Evolutionary conservation across 2,113 vertebrate genomes (phyloP).

Genomic region (Gambusia holbrooki): DNA sequence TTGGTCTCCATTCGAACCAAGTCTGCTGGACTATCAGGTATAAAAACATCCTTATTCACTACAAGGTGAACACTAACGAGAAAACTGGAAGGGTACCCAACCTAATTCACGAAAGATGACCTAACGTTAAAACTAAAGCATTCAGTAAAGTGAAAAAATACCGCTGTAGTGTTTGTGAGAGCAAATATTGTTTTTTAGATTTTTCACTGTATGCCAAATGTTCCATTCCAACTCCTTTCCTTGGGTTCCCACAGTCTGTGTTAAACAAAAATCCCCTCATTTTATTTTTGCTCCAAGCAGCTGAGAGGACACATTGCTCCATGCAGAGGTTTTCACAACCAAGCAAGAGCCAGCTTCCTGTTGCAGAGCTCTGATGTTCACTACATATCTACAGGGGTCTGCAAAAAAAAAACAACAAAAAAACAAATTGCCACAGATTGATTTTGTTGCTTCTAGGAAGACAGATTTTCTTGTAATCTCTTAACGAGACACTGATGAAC

Average conservation of each 20-base stretch:
- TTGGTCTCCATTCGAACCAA: too few species aligned
- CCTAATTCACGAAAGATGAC: slow-evolving; percentile 30
- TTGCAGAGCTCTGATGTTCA: slow-evolving; percentile 50
- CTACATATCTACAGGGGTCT: neutral
- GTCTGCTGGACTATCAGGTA: too few species aligned
- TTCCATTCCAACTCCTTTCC: slow-evolving; percentile 19
- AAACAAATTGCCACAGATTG: too few species aligned
- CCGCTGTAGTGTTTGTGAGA: neutral
- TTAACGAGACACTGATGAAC: too few species aligned
- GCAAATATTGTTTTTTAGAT: slow-evolving; percentile 11
- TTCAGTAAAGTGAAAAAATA: slow-evolving; percentile 11
- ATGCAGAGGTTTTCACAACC: slow-evolving; percentile 52
- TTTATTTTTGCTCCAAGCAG: slow-evolving; percentile 38
- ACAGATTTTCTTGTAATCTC: too few species aligned
- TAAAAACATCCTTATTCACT: slow-evolving; percentile 42
- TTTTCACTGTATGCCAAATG: neutral
- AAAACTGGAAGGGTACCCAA: slow-evolving; percentile 32
- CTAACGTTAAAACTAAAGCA: slow-evolving; percentile 36
- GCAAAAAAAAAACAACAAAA: too few species aligned
- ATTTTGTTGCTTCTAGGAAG: too few species aligned
- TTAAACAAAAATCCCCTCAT: slow-evolving; percentile 45
- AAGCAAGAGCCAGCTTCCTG: slow-evolving; percentile 52
- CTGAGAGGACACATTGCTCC: slow-evolving; percentile 63
- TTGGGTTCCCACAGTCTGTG: slow-evolving; percentile 63
- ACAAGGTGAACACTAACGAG: slow-evolving; percentile 52